These are phyloP conservation scores for Iselma pallidipennis DNA, from an alignment of 2,888 invertebrate species.

Conservation along the genomic window DNA sequence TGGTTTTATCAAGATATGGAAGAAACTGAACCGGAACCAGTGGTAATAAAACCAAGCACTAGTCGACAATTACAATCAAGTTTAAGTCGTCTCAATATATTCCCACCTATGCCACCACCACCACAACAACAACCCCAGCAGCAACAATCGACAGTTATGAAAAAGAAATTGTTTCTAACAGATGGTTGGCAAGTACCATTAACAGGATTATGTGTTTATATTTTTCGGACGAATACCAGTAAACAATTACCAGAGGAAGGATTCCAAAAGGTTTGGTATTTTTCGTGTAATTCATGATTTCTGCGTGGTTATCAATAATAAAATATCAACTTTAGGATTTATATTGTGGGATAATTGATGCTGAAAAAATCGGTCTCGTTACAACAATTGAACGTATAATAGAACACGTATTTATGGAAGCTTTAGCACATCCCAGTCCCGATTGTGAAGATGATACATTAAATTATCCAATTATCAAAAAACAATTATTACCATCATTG, in stretches of 20 bases:
- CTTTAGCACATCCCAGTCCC: slow-evolving; percentile 76
- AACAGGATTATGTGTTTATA: slow-evolving; percentile 82
- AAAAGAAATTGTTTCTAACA: slow-evolving; percentile 81
- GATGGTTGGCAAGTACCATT: slow-evolving; percentile 83
- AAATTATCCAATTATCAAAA: slow-evolving; percentile 79
- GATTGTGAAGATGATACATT: slow-evolving; percentile 83
- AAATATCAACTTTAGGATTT: slow-evolving; percentile 46
- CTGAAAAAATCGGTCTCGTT: slow-evolving; percentile 77
- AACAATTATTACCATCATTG: slow-evolving; percentile 78
- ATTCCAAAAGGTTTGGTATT: slow-evolving; percentile 75
- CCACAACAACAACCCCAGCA: slow-evolving; percentile 27
- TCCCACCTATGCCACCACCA: slow-evolving; percentile 16
- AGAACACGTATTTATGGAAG: slow-evolving; percentile 89
- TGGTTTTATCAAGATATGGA: slow-evolving; percentile 90
- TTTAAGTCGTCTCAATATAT: slow-evolving; percentile 49
- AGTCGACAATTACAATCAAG: slow-evolving; percentile 47
- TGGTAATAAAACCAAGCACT: slow-evolving; percentile 46
- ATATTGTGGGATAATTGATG: slow-evolving; percentile 81
- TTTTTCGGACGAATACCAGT: slow-evolving; percentile 80
- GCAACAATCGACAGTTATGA: slow-evolving; percentile 55
- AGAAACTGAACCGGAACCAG: slow-evolving; percentile 60
- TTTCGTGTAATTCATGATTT: slow-evolving; percentile 1
- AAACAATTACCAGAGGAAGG: slow-evolving; percentile 90
- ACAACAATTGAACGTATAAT: slow-evolving; percentile 87
- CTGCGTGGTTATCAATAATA: neutral